A percentile compares a stretch with the other conserved stretches of the same genome.
Conservation (phyloP, 2,888 invertebrate genomes). For the Drosophila basisetae region DNA sequence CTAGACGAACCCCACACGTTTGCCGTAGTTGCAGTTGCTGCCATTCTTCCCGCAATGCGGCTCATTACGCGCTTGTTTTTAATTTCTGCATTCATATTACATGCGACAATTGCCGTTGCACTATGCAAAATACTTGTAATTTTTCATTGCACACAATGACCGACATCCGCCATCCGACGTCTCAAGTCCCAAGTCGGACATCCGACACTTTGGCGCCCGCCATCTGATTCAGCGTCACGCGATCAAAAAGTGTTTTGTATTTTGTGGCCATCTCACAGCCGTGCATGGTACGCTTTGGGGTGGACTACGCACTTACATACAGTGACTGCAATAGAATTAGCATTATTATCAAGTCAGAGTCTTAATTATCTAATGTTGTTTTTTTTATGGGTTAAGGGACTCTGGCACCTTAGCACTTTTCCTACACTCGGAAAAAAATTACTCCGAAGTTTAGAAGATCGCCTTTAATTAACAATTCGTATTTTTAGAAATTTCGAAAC, state of each 20-base stretch:
- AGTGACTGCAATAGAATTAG: not conserved
- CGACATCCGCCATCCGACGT: conserved; percentile 47
- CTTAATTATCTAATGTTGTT: not conserved
- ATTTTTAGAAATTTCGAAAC: not conserved
- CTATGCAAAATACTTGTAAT: conserved; percentile 54
- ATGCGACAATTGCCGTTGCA: conserved; percentile 23
- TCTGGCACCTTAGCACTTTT: not conserved
- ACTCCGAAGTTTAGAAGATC: not conserved
- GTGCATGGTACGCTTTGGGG: conserved; percentile 27
- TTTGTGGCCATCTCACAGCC: conserved; percentile 72
- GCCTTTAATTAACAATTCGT: not conserved
- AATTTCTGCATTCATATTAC: conserved; percentile 9
- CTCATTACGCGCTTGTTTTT: conserved; percentile 28
- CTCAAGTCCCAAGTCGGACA: conserved; percentile 10
- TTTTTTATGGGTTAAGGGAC: not conserved
- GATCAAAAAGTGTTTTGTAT: conserved; percentile 72
- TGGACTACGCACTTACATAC: not conserved
- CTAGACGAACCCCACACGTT: conserved; percentile 7
- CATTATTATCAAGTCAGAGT: not conserved
- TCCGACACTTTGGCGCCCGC: conserved; percentile 41
- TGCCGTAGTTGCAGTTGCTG: not conserved
- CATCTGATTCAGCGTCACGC: conserved; percentile 55
- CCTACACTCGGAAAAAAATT: not conserved
- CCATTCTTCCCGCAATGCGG: conserved; percentile 1
- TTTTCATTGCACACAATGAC: conserved; percentile 60